phyloP scores from a whole-genome alignment of 2,113 vertebrate species.

The Agapornis roseicollis region DNA sequence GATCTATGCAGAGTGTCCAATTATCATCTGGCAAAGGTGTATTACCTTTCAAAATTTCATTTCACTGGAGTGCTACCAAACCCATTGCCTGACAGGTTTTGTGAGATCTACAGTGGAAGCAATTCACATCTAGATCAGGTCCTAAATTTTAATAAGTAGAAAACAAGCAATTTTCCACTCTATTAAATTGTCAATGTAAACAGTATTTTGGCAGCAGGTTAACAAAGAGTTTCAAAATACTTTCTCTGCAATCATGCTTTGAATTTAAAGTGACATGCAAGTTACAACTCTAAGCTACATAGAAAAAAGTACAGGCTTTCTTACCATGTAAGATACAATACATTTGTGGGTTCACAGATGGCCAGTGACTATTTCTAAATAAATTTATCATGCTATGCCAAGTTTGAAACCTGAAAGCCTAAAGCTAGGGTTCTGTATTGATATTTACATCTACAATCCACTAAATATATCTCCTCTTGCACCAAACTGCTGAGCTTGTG shows the following conservation, averaged over 20 bases:
- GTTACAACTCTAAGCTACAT: neutral
- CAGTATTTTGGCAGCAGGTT: constrained; percentile 2
- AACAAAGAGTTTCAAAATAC: constrained; percentile 1
- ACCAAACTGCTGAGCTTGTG: neutral
- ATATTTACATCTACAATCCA: neutral
- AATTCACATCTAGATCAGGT: neutral
- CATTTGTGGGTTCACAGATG: neutral
- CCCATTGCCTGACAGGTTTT: neutral
- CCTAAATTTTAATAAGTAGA: neutral
- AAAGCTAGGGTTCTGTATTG: neutral
- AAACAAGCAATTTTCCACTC: neutral
- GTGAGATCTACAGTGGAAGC: neutral
- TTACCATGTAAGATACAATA: neutral
- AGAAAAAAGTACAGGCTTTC: neutral
- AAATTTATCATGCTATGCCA: neutral
- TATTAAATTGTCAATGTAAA: neutral
- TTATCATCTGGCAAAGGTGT: neutral
- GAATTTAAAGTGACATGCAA: neutral
- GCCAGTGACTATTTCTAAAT: neutral
- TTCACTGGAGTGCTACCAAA: neutral
- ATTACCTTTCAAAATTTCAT: constrained; percentile 12
- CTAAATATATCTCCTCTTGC: neutral
- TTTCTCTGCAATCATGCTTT: neutral
- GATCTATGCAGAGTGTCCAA: neutral
- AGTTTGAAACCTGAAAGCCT: neutral